A percentile compares a stretch with the other conserved stretches of the same genome.
phyloP scores from a whole-genome alignment of 2,888 invertebrate genomes.

The Ditula angustiorana region DNA sequence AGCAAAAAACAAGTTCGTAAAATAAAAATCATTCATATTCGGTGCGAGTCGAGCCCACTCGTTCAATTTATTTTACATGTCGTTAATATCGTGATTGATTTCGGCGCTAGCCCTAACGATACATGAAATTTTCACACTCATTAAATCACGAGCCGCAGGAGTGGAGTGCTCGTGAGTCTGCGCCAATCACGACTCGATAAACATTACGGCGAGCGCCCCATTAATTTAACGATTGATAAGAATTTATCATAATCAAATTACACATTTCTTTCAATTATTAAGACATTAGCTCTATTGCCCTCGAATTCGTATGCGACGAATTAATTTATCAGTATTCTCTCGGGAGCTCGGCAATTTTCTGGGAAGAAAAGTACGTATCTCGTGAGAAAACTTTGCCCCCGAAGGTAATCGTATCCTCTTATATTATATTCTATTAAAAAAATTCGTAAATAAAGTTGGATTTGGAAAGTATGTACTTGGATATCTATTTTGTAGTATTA shows the following conservation, averaged over 20 bases:
- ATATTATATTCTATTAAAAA: too few species aligned
- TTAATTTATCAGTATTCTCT: not conserved
- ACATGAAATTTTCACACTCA: slow-evolving; percentile 81
- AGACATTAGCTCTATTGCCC: not conserved
- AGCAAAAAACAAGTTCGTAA: slow-evolving; percentile 28
- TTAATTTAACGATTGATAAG: slow-evolving; percentile 53
- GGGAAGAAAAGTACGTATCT: not conserved
- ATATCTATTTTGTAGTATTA: too few species aligned
- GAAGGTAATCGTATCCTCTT: too few species aligned
- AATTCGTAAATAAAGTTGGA: too few species aligned
- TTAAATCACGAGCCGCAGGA: slow-evolving; percentile 73
- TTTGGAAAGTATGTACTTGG: too few species aligned
- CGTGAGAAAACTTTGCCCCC: too few species aligned
- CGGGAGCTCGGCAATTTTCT: not conserved
- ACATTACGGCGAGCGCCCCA: slow-evolving; percentile 60
- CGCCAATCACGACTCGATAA: slow-evolving; percentile 70
- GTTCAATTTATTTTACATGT: slow-evolving; percentile 77
- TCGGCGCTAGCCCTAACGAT: slow-evolving; percentile 77
- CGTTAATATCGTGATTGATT: slow-evolving; percentile 82
- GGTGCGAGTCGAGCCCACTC: slow-evolving; percentile 55
- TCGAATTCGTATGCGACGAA: not conserved
- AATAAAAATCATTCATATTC: slow-evolving; percentile 38
- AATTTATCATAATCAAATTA: slow-evolving; percentile 8
- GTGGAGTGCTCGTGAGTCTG: slow-evolving; percentile 69
- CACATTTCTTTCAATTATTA: not conserved